These are phyloP conservation scores for Ormyrus pomaceus DNA, from an alignment of 2,888 invertebrate species.

Conservation along the genomic window DNA sequence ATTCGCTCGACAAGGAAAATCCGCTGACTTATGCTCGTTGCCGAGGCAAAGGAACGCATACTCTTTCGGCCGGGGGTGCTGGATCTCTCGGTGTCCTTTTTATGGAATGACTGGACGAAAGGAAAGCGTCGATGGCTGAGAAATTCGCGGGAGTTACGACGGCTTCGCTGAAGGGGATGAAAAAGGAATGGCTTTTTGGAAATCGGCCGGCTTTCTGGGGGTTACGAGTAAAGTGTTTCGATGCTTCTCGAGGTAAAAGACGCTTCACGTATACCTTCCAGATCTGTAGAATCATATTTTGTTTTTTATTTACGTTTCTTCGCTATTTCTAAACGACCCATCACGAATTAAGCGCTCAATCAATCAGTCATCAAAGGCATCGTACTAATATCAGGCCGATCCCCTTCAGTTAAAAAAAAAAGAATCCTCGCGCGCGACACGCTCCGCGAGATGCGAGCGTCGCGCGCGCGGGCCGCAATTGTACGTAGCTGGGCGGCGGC, in stretches of 20 bases:
- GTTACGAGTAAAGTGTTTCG: too few relatives aligned
- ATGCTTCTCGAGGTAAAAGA: too few relatives aligned
- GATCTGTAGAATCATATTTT: too few relatives aligned
- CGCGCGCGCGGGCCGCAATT: conserved; percentile 50
- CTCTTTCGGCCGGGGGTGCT: not conserved
- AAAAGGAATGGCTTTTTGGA: not conserved
- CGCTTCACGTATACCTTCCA: too few relatives aligned
- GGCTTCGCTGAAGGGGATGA: not conserved
- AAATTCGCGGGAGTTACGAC: not conserved
- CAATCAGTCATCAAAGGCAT: too few relatives aligned
- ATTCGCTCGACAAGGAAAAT: conserved; percentile 32
- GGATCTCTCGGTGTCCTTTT: conserved; percentile 22
- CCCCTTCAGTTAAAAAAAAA: not conserved
- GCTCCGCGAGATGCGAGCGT: not conserved
- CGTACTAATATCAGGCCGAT: too few relatives aligned
- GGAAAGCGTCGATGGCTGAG: not conserved
- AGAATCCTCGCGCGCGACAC: not conserved
- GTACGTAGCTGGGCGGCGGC: conserved; percentile 59
- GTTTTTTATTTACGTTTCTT: too few relatives aligned
- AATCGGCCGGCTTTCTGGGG: too few relatives aligned
- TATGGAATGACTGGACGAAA: conserved; percentile 1
- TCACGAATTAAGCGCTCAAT: too few relatives aligned
- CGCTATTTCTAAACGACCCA: too few relatives aligned
- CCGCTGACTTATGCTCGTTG: conserved; percentile 35
- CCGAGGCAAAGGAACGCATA: not conserved